Evolutionary conservation across 1,140 invertebrate species (phyloP).

Genomic region (Sycophaga agraensis): DNA sequence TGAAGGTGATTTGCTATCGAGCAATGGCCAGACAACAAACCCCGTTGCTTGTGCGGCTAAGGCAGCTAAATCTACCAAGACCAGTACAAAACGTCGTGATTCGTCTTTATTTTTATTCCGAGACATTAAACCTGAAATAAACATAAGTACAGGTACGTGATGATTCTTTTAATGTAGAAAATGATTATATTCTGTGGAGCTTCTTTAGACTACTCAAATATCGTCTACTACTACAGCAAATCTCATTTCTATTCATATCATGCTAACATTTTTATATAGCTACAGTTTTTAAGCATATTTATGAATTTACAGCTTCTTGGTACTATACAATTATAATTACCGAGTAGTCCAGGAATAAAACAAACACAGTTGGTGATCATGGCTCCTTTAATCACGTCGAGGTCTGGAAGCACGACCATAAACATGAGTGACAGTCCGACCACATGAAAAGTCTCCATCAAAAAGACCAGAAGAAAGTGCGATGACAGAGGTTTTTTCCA

Average conservation of each 20-base stretch:
- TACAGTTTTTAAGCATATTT: too few species aligned
- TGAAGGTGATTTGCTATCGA: slow-evolving; percentile 67
- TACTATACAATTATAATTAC: slow-evolving; percentile 46
- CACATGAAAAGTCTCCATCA: slow-evolving; percentile 85
- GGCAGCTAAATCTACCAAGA: slow-evolving; percentile 79
- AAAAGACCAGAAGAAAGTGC: slow-evolving; percentile 71
- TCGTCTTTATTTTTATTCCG: slow-evolving; percentile 72
- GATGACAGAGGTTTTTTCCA: slow-evolving; percentile 65
- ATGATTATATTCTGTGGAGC: too few species aligned
- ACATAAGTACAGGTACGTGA: too few species aligned
- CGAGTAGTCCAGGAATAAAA: slow-evolving; percentile 79
- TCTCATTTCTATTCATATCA: too few species aligned
- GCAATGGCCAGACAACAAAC: slow-evolving; percentile 85
- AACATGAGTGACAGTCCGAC: slow-evolving; percentile 82
- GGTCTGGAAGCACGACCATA: slow-evolving; percentile 83
- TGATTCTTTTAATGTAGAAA: too few species aligned
- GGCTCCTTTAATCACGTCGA: slow-evolving; percentile 89
- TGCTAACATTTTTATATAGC: too few species aligned
- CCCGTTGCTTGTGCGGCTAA: slow-evolving; percentile 84
- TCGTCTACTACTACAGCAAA: too few species aligned
- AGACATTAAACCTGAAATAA: slow-evolving; percentile 76
- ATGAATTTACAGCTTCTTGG: too few species aligned
- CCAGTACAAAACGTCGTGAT: slow-evolving; percentile 75
- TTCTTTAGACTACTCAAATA: too few species aligned
- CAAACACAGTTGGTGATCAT: slow-evolving; percentile 94